These are phyloP conservation scores for Hesperia comma DNA, from an alignment of 2,888 invertebrate species.

Conservation along the genomic window DNA sequence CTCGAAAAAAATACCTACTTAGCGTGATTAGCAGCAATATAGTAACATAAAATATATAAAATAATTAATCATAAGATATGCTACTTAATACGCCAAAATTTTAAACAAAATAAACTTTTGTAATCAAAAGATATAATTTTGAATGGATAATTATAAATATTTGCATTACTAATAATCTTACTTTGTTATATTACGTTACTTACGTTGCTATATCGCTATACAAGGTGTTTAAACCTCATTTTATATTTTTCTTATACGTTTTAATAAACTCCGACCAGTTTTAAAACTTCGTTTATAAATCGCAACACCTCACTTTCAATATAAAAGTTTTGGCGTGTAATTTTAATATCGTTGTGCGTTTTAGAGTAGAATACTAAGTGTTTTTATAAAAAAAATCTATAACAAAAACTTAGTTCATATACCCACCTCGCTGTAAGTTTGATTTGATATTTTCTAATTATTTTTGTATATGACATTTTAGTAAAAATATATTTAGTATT, in stretches of 20 bases:
- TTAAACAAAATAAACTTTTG: too few relatives aligned
- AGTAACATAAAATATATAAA: neutral
- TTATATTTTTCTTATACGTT: neutral
- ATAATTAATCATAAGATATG: neutral
- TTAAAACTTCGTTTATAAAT: neutral
- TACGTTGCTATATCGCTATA: too few relatives aligned
- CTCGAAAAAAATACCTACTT: neutral
- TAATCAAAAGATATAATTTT: too few relatives aligned
- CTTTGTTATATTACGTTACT: too few relatives aligned
- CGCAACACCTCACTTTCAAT: neutral
- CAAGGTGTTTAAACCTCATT: too few relatives aligned
- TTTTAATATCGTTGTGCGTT: neutral
- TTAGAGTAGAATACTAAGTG: constrained; percentile 53
- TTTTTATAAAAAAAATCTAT: constrained; percentile 72
- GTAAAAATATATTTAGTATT: constrained; percentile 37
- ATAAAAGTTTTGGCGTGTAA: constrained; percentile 15
- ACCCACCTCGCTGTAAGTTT: constrained; percentile 59
- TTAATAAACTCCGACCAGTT: neutral
- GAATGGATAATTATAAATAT: neutral
- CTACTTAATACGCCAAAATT: neutral
- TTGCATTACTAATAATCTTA: too few relatives aligned
- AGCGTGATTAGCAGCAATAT: constrained; percentile 3
- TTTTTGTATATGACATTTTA: constrained; percentile 33
- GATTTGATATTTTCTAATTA: constrained; percentile 41
- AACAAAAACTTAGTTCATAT: constrained; percentile 71